phyloP scores from a whole-genome alignment of 2,113 vertebrate genomes.

The Glareola pratincola region DNA sequence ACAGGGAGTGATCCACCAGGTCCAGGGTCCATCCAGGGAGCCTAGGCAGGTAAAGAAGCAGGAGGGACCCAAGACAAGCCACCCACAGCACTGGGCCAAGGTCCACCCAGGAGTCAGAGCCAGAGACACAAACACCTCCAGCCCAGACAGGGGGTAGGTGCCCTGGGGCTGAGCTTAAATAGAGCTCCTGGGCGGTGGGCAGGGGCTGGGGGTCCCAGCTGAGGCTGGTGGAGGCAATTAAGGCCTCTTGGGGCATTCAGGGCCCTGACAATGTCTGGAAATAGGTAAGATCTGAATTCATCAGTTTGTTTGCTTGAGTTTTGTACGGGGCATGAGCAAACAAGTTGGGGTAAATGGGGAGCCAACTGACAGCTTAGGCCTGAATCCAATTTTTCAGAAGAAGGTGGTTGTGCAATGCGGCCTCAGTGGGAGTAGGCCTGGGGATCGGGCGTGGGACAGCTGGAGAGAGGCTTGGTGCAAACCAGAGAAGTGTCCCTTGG shows the following conservation, averaged over 20 bases:
- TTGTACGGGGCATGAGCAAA: background rate
- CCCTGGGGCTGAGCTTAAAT: background rate
- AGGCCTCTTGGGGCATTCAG: background rate
- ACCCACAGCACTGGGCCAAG: background rate
- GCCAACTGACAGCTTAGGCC: background rate
- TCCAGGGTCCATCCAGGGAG: background rate
- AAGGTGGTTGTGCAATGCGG: background rate
- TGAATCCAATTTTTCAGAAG: background rate
- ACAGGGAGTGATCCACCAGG: background rate
- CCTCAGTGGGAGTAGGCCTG: fast-evolving
- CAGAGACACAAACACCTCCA: background rate
- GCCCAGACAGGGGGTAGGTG: fast-evolving
- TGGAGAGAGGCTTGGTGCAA: background rate
- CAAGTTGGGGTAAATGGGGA: background rate
- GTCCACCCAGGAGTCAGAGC: no score
- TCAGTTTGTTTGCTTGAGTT: background rate
- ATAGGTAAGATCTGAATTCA: background rate
- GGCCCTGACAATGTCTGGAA: background rate
- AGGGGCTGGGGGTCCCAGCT: background rate
- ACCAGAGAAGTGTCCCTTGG: fast-evolving
- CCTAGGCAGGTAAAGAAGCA: no score
- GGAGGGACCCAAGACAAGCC: background rate
- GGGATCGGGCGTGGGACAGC: background rate
- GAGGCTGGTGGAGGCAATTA: background rate
- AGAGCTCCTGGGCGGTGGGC: background rate